Evolutionary conservation across 2,797 vertebrate species (phyloP).

Genomic region (Pangasius djambal): DNA sequence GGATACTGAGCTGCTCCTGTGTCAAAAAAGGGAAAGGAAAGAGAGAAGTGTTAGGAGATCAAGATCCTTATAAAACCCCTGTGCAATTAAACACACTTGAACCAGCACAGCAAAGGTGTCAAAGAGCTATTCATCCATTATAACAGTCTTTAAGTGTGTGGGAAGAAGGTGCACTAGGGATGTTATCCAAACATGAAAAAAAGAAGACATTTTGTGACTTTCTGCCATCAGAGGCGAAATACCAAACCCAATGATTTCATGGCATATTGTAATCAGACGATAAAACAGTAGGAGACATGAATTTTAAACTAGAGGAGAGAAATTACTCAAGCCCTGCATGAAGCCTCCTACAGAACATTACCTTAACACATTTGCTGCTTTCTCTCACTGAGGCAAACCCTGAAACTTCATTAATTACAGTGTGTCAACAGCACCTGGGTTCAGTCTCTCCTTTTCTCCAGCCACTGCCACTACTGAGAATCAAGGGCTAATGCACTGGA

Average conservation of each 20-base stretch:
- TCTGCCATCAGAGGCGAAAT: neutral
- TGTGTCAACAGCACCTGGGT: conserved; percentile 54
- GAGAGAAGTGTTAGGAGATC: conserved; percentile 63
- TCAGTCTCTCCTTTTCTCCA: conserved; percentile 42
- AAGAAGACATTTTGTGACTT: conserved; percentile 2
- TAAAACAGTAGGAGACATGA: conserved; percentile 39
- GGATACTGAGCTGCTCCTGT: conserved; percentile 78
- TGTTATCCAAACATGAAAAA: conserved; percentile 8
- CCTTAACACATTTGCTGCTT: conserved; percentile 38
- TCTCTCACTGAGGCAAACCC: conserved; percentile 3
- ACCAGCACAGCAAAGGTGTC: conserved; percentile 51
- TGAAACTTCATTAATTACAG: conserved; percentile 56
- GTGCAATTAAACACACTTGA: conserved; percentile 32
- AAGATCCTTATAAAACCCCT: conserved; percentile 26
- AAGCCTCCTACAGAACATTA: conserved; percentile 44
- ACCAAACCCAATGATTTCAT: conserved; percentile 21
- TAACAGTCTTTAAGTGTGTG: conserved; percentile 18
- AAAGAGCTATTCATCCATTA: conserved; percentile 23
- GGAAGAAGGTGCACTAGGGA: neutral
- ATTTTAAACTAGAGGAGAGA: conserved; percentile 35
- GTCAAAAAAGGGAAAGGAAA: conserved; percentile 43
- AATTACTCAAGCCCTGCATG: conserved; percentile 27
- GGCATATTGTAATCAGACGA: conserved; percentile 35
- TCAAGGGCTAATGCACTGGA: conserved; percentile 57
- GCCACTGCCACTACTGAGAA: conserved; percentile 43